These are phyloP conservation scores for Notamacropus eugenii DNA, from an alignment of 2,797 vertebrate species.

Conservation along the genomic window DNA sequence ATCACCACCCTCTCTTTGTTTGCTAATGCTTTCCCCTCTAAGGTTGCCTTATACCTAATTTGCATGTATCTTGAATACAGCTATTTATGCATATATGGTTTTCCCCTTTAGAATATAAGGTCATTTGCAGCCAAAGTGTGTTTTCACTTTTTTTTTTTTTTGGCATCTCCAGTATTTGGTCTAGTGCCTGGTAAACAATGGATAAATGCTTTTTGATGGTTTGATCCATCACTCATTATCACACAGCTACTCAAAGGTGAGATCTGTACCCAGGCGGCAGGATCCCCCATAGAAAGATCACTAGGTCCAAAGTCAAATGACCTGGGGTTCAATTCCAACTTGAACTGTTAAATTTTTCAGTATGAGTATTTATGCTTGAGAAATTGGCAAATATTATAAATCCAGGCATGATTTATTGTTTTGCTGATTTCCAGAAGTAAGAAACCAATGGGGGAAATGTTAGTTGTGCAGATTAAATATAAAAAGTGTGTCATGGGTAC, in stretches of 20 bases:
- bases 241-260: not conserved
- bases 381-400: not conserved
- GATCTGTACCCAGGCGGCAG: not conserved
- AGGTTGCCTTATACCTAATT: too few species aligned
- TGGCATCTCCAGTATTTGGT: too few species aligned
- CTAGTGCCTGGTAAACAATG: not conserved
- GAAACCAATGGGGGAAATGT: not conserved
- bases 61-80: too few species aligned
- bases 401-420: not conserved
- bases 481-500: not conserved
- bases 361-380: not conserved
- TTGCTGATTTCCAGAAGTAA: not conserved
- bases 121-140: too few species aligned
- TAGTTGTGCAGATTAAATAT: not conserved
- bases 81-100: too few species aligned
- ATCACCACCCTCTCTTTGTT: too few species aligned
- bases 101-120: too few species aligned
- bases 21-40: too few species aligned
- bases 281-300: not conserved
- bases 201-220: not conserved
- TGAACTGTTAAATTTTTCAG: not conserved
- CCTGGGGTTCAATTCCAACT: not conserved
- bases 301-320: not conserved
- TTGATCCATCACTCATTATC: not conserved
- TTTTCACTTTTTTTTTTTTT: too few species aligned